Evolutionary conservation across 2,113 vertebrate species (phyloP).

Genomic region (Actenoides lindsayi): DNA sequence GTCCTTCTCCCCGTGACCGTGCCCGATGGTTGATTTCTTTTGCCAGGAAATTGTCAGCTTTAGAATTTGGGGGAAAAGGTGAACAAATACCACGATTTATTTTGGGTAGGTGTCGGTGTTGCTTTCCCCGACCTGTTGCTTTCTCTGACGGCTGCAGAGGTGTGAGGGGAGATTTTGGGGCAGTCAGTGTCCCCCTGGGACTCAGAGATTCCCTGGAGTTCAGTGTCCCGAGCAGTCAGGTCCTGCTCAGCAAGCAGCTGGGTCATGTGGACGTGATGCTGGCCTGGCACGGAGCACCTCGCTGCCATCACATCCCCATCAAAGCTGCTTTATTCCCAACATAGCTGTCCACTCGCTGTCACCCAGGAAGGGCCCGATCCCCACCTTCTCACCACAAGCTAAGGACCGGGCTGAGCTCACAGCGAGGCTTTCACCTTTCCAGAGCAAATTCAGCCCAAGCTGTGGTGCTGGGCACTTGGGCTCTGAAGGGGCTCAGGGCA

Average conservation of each 20-base stretch:
- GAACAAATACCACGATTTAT: rapidly evolving
- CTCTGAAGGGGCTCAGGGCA: neutral
- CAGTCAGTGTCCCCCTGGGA: rapidly evolving
- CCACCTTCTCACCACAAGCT: neutral
- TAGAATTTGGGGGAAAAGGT: neutral
- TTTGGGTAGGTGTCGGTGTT: neutral
- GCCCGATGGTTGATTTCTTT: neutral
- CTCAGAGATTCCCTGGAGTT: neutral
- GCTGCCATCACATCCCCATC: neutral
- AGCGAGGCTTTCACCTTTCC: neutral
- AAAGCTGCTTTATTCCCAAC: neutral
- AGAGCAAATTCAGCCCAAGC: neutral
- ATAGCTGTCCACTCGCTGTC: neutral
- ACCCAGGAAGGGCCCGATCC: rapidly evolving
- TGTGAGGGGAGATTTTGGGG: neutral
- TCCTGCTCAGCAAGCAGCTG: neutral
- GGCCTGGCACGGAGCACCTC: neutral
- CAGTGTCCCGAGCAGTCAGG: rapidly evolving
- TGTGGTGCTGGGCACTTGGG: neutral
- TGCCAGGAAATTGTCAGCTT: neutral
- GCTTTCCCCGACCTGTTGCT: neutral
- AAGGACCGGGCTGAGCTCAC: neutral
- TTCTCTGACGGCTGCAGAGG: neutral
- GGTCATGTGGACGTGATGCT: neutral
- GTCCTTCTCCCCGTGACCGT: neutral